Evolutionary conservation across 2,797 vertebrate genomes (phyloP).

Genomic region (Nasua narica): DNA sequence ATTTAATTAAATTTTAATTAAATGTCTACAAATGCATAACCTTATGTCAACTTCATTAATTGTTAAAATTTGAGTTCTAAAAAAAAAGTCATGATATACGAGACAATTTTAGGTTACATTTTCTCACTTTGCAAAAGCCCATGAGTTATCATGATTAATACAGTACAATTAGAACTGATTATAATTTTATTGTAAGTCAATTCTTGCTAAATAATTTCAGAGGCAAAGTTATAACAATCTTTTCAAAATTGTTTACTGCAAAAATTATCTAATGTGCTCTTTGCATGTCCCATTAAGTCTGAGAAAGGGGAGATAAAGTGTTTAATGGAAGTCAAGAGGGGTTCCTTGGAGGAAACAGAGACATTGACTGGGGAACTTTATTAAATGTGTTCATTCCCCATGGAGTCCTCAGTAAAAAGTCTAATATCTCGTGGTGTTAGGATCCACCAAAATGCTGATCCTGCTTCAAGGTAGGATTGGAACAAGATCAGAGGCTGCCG

Average conservation of each 20-base stretch:
- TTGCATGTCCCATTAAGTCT: not conserved
- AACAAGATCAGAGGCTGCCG: not conserved
- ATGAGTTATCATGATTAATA: conserved; percentile 34
- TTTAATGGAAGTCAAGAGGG: not conserved
- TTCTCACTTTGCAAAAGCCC: conserved; percentile 2
- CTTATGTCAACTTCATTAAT: conserved; percentile 40
- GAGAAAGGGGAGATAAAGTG: not conserved
- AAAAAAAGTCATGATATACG: not conserved
- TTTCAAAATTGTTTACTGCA: conserved; percentile 19
- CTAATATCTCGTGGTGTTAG: not conserved
- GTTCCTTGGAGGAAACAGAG: not conserved
- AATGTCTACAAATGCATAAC: conserved; percentile 45
- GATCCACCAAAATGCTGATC: not conserved
- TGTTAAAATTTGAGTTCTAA: conserved; percentile 55
- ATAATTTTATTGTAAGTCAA: conserved; percentile 16
- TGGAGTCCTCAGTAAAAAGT: not conserved
- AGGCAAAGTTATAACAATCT: not conserved
- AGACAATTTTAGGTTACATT: not conserved
- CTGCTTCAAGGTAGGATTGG: not conserved
- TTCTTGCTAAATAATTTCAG: conserved; percentile 28
- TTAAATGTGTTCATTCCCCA: not conserved
- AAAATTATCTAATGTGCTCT: not conserved
- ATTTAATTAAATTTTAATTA: conserved; percentile 61
- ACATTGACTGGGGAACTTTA: not conserved
- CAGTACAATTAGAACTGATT: not conserved